Evolutionary conservation across 2,888 invertebrate species (phyloP), one percentile per base, ranked within the genome.

Genomic region (Camptogramma bilineatum): DNA sequence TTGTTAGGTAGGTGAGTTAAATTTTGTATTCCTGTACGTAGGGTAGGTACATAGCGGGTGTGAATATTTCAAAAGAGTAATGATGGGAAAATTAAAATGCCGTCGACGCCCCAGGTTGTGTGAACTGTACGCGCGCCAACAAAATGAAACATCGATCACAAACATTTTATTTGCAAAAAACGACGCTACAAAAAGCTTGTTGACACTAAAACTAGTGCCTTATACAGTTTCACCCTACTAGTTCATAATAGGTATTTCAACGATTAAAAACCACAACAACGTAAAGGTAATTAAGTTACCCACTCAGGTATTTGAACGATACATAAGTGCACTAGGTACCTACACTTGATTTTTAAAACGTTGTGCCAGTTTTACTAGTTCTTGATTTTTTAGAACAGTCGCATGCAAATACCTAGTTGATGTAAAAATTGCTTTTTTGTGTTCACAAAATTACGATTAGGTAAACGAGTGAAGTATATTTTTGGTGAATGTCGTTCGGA

Each of bases 141-240:
- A 63, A 64, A 67, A 71, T 71, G 62, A 64, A 69, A 68, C 69
- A 71, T 66, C 62, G 62, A 69, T 68, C 62, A 64, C 64, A 42
- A 52, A 60, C 62, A 57, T 64, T 66, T 58, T 50, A 63, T 63
- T 69, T 61, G 46, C 52, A 53, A 64, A n/a, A 69, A 70, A 63
- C 13, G 17, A n/a, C 13, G 34, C 34, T 10, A 28, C 13, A 9
- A 52, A 39, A 52, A 53, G 19, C 60, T 47, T 53, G 39, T 60
- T 60, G 52, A 59, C 47, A 48, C 31, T 24, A 46, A 39, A 46
- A 16, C 7, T 28, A 59, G 59, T 52, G 13, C 24, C 31, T 55
- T 47, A 28, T 28, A 46, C 9, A 42, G 18, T 28, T 59, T 59
- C 8, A 47, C 44, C 53, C 24, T 18, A 58, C 62, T 31, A 50